Evolutionary conservation across 2,888 invertebrate species (phyloP).

Genomic region (Agrotis exclamationis): DNA sequence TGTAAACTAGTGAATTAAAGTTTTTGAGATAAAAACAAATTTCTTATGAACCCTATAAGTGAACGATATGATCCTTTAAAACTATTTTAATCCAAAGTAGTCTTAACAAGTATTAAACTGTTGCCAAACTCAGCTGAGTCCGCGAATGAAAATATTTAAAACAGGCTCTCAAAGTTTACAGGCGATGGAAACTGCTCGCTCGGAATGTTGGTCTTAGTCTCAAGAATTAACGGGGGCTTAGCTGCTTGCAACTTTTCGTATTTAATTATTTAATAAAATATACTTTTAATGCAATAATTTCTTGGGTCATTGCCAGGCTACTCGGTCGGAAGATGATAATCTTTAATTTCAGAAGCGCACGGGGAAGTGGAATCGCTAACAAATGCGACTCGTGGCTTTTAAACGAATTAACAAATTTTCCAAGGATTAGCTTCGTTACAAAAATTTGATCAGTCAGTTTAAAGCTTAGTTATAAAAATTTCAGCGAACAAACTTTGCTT

Average conservation of each 20-base stretch:
- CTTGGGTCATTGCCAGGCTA: constrained; percentile 26
- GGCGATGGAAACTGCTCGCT: constrained; percentile 29
- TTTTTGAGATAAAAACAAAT: background rate
- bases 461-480: too few relatives aligned
- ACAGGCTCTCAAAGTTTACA: constrained; percentile 35
- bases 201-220: constrained; percentile 39
- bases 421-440: background rate
- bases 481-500: too few relatives aligned
- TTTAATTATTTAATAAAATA: constrained; percentile 34
- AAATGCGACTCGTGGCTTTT: background rate
- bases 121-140: constrained; percentile 37
- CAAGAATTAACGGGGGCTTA: constrained; percentile 48
- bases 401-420: background rate
- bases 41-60: background rate
- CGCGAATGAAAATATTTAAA: constrained; percentile 54
- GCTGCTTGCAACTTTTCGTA: constrained; percentile 21
- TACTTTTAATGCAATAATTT: constrained; percentile 12
- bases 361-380: background rate
- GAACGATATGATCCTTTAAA: constrained; percentile 26
- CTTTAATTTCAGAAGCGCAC: constrained; percentile 13
- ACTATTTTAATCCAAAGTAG: constrained; percentile 51
- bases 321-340: constrained; percentile 11
- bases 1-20: too few relatives aligned
- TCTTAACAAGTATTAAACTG: constrained; percentile 44
- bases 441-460: too few relatives aligned